phyloP scores from a whole-genome alignment of 1,140 invertebrate genomes.

The Papilio polyxenes region DNA sequence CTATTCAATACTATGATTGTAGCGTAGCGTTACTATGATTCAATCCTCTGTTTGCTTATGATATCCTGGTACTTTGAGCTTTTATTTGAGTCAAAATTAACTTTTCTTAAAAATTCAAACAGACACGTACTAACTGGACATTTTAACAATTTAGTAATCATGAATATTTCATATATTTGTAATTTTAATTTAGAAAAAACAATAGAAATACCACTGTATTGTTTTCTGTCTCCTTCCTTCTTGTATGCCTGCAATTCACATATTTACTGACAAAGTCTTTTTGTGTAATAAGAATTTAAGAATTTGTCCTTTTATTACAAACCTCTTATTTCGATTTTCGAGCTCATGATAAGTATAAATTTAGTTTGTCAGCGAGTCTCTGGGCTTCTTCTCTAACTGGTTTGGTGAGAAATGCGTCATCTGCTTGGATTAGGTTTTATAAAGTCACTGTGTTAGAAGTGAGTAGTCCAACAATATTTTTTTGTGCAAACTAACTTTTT shows the following conservation, averaged over 20 bases:
- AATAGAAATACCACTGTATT: not conserved
- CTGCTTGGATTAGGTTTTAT: not conserved
- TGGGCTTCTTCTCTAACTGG: slow-evolving; percentile 21
- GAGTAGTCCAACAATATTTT: not conserved
- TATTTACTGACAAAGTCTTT: not conserved
- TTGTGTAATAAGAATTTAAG: not conserved
- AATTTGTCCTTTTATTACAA: too few relatives aligned
- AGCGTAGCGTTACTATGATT: slow-evolving; percentile 21
- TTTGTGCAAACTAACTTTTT: slow-evolving; percentile 3
- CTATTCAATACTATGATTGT: not conserved
- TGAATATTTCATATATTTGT: not conserved
- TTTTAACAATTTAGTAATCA: not conserved
- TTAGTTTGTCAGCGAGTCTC: not conserved
- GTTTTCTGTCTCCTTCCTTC: not conserved
- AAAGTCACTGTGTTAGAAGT: slow-evolving; percentile 8
- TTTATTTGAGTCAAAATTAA: slow-evolving; percentile 23
- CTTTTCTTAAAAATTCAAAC: not conserved
- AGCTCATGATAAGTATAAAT: not conserved
- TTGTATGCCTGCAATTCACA: not conserved
- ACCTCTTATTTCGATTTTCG: not conserved
- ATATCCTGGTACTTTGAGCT: slow-evolving; percentile 47
- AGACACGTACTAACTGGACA: not conserved
- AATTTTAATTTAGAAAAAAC: not conserved
- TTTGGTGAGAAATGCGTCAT: slow-evolving; percentile 21
- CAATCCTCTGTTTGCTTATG: slow-evolving; percentile 47